Base-by-base conservation (phyloP, 2,113 vertebrate genomes). In the Motacilla tschutschensis region DNA sequence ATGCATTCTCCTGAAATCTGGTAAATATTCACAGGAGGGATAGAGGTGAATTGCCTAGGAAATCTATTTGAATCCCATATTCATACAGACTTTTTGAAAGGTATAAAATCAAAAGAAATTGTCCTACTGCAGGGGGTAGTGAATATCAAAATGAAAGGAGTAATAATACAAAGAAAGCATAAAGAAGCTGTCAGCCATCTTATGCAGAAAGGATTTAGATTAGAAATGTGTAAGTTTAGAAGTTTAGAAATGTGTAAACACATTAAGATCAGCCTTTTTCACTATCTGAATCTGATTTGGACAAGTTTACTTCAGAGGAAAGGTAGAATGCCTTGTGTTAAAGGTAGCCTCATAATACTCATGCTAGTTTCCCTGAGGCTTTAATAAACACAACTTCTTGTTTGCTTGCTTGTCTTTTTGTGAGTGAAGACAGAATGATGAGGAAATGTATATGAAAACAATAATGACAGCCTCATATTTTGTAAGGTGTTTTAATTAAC, bases 41-140 rank as follows among this genome's bases (percentile, higher is more conserved):
- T 35, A 55, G 36, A 21, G 14, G 15, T 73, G 74, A 79, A 76
- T 76, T 59, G 47, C 41, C 22, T 18, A 63, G 29, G 55, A 91
- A 88, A 88, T 63, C 36, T 77, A 1, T 82, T 75, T 70, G 48
- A 88, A 88, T 84, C 22, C 15, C 36, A 29, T 79, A 86, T 79
- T 88, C 74, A 70, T 69, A 54, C 8, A 79, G 65, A 75, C 7
- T 65, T 86, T 90, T 40, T 84, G 77, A 94, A 91, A 91, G 54
- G 48, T 90, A 36, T 82, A 92, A 94, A 92, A 94, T 93, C 78
- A 55, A 73, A 86, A 79, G 36, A 95, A 90, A 86, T 84, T 81
- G 36, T 86, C 63, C 55, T 88, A 9, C 55, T 79, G 38, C 28
- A 76, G 36, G 43, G 36, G 24, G 66, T 72, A 83, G 55, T 58